Conservation (phyloP, 1,140 invertebrate species). For the Teleogryllus occipitalis region DNA sequence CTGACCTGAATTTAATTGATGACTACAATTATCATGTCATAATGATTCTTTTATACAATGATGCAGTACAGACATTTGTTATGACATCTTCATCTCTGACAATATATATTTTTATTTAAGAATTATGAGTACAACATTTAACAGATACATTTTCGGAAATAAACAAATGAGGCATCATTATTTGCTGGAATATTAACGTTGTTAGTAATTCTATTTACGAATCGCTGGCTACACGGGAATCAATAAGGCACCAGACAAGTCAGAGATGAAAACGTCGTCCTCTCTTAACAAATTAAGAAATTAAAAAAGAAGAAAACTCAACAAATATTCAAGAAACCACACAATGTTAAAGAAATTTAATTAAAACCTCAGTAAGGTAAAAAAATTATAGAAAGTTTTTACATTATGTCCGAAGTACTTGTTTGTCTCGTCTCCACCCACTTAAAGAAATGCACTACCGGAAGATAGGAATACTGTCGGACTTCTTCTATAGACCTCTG, state of each 20-base stretch:
- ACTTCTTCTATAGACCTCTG: slow-evolving; percentile 11
- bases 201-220: not conserved
- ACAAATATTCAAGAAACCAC: not conserved
- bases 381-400: not conserved
- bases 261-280: slow-evolving; percentile 12
- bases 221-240: not conserved
- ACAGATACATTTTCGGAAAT: not conserved
- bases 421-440: slow-evolving; percentile 1
- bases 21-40: not conserved
- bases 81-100: slow-evolving; percentile 11
- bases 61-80: not conserved
- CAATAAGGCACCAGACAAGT: slow-evolving; percentile 16
- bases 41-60: not conserved
- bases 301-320: not conserved
- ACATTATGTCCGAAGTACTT: slow-evolving; percentile 12
- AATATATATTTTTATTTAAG: slow-evolving; percentile 11
- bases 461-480: slow-evolving; percentile 16
- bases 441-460: slow-evolving; percentile 15
- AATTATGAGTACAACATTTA: not conserved
- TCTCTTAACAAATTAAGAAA: not conserved
- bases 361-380: not conserved
- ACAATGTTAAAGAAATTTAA: not conserved
- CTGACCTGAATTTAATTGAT: not conserved
- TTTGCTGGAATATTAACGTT: not conserved
- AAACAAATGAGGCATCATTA: not conserved